These are phyloP conservation scores for Leptatherina wallacei DNA, from an alignment of 2,797 vertebrate genomes.

Conservation along the genomic window DNA sequence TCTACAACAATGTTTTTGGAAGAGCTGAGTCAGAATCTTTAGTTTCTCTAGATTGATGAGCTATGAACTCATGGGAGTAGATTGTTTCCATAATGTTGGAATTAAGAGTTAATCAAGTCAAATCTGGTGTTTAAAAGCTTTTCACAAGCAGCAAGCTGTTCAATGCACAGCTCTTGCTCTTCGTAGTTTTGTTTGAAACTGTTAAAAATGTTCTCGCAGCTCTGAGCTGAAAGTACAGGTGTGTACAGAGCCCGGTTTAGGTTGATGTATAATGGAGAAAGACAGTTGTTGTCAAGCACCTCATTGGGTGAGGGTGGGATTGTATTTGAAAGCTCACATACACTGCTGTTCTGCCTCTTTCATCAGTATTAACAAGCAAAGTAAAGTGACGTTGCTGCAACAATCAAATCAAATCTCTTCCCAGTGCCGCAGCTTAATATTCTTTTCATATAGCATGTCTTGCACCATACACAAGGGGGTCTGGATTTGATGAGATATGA, in stretches of 20 bases:
- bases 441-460: background rate
- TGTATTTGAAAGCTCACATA: background rate
- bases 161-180: background rate
- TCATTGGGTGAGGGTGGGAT: background rate
- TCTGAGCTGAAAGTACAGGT: background rate
- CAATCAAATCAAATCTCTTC: background rate
- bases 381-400: background rate
- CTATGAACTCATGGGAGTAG: no score
- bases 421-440: background rate
- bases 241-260: background rate
- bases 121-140: background rate
- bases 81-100: background rate
- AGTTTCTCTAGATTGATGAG: no score
- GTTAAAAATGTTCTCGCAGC: background rate
- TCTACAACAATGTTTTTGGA: background rate
- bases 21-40: no score
- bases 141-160: background rate
- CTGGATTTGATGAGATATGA: background rate
- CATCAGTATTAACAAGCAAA: background rate
- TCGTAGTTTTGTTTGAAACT: background rate
- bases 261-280: no score
- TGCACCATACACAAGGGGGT: background rate
- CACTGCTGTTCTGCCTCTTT: background rate
- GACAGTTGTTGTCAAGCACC: background rate
- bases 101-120: background rate